A percentile compares a stretch with the other conserved stretches of the same genome.
Evolutionary conservation across 2,797 vertebrate genomes (phyloP).

Genomic region (Rhodeus uyekii): DNA sequence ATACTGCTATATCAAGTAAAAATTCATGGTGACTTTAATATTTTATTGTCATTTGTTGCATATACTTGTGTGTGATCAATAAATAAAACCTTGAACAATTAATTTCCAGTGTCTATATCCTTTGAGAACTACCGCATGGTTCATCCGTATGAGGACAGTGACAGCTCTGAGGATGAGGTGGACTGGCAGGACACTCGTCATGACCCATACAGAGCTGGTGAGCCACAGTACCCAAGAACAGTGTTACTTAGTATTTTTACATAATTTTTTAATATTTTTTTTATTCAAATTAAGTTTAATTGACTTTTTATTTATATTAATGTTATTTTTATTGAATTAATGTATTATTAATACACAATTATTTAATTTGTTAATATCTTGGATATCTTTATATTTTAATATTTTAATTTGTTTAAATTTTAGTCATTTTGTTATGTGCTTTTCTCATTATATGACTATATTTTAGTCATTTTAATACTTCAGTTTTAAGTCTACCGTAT

Average conservation of each 20-base stretch:
- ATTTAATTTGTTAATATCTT: neutral
- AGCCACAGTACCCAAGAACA: neutral
- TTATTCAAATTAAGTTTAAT: neutral
- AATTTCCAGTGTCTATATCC: slow-evolving; percentile 89
- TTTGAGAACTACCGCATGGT: slow-evolving; percentile 97
- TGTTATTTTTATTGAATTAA: neutral
- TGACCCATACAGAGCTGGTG: slow-evolving; percentile 93
- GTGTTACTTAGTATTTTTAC: neutral
- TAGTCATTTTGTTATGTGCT: neutral
- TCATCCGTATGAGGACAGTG: slow-evolving; percentile 92
- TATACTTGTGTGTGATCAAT: too few relatives aligned
- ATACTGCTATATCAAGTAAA: neutral
- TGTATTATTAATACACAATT: neutral
- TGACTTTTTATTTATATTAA: neutral
- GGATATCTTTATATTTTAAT: neutral
- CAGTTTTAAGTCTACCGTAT: too few relatives aligned
- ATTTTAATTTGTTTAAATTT: neutral
- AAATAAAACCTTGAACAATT: neutral
- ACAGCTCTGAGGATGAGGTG: slow-evolving; percentile 96
- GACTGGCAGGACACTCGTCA: slow-evolving; percentile 97
- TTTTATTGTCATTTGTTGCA: neutral
- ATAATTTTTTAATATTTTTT: neutral
- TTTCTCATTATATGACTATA: neutral
- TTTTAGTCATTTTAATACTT: neutral
- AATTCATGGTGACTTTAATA: neutral